Base-by-base conservation (phyloP, 2,888 invertebrate genomes). In the Ichneumoninae sp. region DNA sequence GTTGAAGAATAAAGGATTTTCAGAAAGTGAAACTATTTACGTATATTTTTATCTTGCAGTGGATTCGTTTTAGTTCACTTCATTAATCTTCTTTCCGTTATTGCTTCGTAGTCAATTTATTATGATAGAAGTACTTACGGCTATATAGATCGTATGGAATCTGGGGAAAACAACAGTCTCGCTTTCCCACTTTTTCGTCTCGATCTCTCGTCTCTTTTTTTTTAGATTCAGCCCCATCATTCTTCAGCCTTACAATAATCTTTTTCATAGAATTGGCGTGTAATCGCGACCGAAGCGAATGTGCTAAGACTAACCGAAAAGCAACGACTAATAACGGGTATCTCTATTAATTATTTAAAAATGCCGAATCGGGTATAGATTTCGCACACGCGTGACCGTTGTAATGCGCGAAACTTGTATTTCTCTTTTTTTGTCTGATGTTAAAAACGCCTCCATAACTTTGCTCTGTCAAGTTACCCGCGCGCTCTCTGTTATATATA, bases 101-200 rank as follows among this genome's bases (percentile, higher is more conserved):
- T 81, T 81, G 78, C 81, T 86, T 76, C 69, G 60, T 81, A 85
- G 66, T 85, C 74, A 84, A 83, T 86, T 86, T 85, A 83, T 86
- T 83, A 60, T 74, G 78, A 74, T 79, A 75, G 70, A 50, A 71
- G 30, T 33, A 78, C 78, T 80, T 82, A 82, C 70, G 77, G 69
- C 70, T 83, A 85, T 8, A 13, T 22, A 26, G 76, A 50, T 63
- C 70, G 76, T 73, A 77, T 74, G 50, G 50, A 70, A 69, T 63
- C 54, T 65, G 77, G 57, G 44, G 63, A 50, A 68, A 54, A 70
- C 75, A 71, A 63, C 71, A 81, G 10, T 66, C 40, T 52, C 70
- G 26, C n/a, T 40, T 50, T 68, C 36, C 40, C 33, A 36, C 44
- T 69, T 3, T 50, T 57, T 57, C 26, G 22, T 57, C 13, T 57